Evolutionary conservation across 2,888 invertebrate genomes (phyloP), one percentile per base, ranked within the genome.

Genomic region (Lagria hirta): DNA sequence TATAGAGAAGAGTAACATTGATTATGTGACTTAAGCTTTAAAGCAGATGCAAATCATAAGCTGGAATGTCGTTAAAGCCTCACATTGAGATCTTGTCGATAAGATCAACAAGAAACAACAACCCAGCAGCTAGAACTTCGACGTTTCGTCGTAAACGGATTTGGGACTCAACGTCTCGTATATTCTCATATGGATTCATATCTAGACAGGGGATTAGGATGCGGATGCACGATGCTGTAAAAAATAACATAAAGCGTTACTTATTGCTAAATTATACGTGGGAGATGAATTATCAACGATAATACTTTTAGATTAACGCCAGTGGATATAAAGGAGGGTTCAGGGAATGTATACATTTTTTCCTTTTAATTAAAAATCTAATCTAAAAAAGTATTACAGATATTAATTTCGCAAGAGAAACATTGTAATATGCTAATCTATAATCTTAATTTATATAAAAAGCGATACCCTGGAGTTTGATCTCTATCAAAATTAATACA

Each of bases 161-260:
- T n/a, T 34, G 45, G 45, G 35, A 40, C 45, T 45, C 45, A 45
- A 38, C 40, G 40, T 45, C 45, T 40, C 45, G 21, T 45, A 40
- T 40, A 45, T 45, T 40, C 45, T 45, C 45, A 45, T 45, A 45
- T 45, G 45, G 45, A 45, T 45, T 40, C 45, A 45, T 45, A 45
- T 45, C 45, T 45, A 33, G 45, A 45, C 45, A 45, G 34, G 34
- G 40, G 41, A 41, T 41, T 41, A 41, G 41, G 41, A 15, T 33
- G 38, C 23, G 40, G 41, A 41, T 41, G 41, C 41, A 33, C 41
- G 33, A 33, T 26, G 24, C 41, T 32, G 41, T n/a, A 33, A 41
- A 41, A 41, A 41, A 41, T 41, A 41, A 21, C 33, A 33, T 33
- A 33, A 33, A 41, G 41, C 41, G 33, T 41, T 41, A 41, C 41